Percentiles rank a stretch among this genome's conserved stretches.
These are phyloP conservation scores for Agelaius phoeniceus DNA, from an alignment of 2,113 vertebrate genomes.

Conservation along the genomic window DNA sequence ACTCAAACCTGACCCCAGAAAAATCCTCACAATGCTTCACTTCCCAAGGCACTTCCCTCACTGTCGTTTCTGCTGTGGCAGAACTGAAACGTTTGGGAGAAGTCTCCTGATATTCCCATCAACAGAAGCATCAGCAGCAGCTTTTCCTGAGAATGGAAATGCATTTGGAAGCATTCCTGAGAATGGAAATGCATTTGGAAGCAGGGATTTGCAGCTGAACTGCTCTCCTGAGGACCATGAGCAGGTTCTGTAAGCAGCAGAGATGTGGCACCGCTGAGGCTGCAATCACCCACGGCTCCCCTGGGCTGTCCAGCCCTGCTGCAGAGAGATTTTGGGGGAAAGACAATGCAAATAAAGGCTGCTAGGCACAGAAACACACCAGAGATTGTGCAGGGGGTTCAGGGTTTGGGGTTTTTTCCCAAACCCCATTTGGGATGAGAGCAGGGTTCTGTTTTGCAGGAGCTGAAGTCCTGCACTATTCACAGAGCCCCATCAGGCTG, in stretches of 20 bases:
- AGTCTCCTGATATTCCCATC: neutral
- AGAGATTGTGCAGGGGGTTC: neutral
- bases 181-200: neutral
- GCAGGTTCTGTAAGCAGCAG: neutral
- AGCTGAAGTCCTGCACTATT: neutral
- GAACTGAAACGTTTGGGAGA: neutral
- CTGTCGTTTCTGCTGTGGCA: neutral
- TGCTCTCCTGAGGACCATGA: constrained; percentile 18
- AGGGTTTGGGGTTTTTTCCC: too few relatives aligned
- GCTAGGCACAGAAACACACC: neutral
- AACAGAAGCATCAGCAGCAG: neutral
- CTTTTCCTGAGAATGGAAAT: neutral
- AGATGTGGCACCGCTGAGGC: neutral
- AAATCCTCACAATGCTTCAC: fast-evolving
- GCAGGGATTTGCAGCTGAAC: neutral
- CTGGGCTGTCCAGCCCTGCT: neutral
- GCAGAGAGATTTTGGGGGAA: neutral
- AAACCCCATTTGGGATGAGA: neutral
- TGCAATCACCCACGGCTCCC: neutral
- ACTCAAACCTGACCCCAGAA: neutral
- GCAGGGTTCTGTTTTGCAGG: neutral
- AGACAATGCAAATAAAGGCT: neutral
- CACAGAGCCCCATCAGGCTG: neutral
- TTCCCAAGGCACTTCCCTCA: neutral
- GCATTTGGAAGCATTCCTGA: neutral